Evolutionary conservation across 2,113 vertebrate genomes (phyloP), one percentile per base, ranked within the genome.

Genomic region (Platysternon megacephalum): DNA sequence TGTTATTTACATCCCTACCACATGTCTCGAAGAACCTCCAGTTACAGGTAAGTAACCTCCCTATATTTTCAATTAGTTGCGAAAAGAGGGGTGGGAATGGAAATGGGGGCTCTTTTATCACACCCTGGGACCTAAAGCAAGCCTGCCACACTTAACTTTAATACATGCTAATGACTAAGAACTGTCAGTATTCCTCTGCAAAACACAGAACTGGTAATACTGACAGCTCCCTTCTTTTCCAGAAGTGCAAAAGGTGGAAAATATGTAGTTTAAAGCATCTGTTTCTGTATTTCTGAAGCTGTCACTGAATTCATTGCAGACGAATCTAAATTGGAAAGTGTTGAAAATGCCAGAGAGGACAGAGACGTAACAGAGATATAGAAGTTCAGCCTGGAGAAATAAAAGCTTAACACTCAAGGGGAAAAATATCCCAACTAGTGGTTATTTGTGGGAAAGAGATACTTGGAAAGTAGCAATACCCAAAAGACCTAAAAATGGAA

Each of bases 241-340:
- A 46, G 26, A 85, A 4, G 19, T n/a, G 87, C 79, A 74, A 95
- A 91, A 96, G 96, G 95, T 96, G 92, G 86, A 74, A 68, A 91
- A 96, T 89, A 56, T 91, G 82, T 95, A 97, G 96, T 97, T 96
- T 86, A 93, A 97, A 96, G 96, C 96, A 97, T 97, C 96, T 97
- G 97, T 56, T 91, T 81, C 74, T 22, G 96, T 68, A 95, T 95
- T 97, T 95, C 94, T 95, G 96, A 97, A 96, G 96, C 96, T 97
- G 96, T 97, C 84, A 95, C 94, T 97, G 97, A 96, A 89, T 13
- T 39, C 8, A 0, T 81, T 97, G 96, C 97, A 95, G 97, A 74
- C 74, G 89, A 96, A 92, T 95, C 94, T 91, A 82, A 96, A 92
- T 94, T 95, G 94, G 95, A 95, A 97, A 96, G 95, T 97, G 96